A percentile compares a stretch with the other conserved stretches of the same genome.
Conservation (phyloP, 2,113 vertebrate genomes). For the Apaloderma vittatum region DNA sequence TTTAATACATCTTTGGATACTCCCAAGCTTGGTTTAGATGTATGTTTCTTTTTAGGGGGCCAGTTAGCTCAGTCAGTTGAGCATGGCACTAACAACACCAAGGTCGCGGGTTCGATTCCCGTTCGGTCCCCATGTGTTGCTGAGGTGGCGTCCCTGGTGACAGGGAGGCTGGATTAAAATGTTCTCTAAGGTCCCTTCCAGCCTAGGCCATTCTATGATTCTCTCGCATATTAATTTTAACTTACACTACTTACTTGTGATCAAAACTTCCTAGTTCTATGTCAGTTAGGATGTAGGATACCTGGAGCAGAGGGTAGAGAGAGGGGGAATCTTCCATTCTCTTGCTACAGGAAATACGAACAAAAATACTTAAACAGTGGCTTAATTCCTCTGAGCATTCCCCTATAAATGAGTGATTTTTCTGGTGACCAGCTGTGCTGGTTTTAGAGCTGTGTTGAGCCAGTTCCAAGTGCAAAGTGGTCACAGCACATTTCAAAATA, state of each 20-base stretch:
- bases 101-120: too few relatives aligned
- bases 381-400: background rate
- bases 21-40: background rate
- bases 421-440: conserved; percentile 36
- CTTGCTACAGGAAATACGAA: background rate
- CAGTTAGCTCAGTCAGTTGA: too few relatives aligned
- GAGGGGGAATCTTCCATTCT: background rate
- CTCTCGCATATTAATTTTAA: background rate
- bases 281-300: background rate
- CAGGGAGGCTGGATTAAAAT: too few relatives aligned
- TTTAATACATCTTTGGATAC: background rate
- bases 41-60: too few relatives aligned
- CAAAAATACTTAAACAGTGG: background rate
- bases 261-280: background rate
- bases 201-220: too few relatives aligned
- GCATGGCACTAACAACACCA: too few relatives aligned
- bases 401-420: background rate
- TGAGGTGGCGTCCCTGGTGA: too few relatives aligned
- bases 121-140: too few relatives aligned
- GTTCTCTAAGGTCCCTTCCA: too few relatives aligned
- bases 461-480: background rate
- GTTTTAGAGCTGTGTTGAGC: background rate
- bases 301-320: background rate
- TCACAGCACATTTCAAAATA: background rate
- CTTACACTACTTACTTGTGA: background rate